phyloP scores from a whole-genome alignment of 2,888 invertebrate species.

The Patella depressa region DNA sequence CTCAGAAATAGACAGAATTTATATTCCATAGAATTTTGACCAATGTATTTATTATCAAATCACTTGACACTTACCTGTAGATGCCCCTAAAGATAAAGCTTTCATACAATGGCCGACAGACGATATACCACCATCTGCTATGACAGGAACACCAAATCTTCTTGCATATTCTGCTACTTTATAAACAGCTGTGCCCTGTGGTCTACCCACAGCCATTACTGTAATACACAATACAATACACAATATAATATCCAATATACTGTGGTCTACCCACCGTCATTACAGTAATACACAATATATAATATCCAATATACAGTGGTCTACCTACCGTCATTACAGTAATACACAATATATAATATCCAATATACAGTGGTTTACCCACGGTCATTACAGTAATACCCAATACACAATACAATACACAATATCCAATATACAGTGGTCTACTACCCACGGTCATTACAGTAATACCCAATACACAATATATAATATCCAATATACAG shows the following conservation, averaged over 20 bases:
- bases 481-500: neutral
- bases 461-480: slow-evolving; percentile 67
- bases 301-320: too few species aligned
- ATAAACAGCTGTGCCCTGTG: slow-evolving; percentile 98
- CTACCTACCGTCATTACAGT: too few species aligned
- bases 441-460: slow-evolving; percentile 97
- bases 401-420: slow-evolving; percentile 2
- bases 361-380: slow-evolving; percentile 89
- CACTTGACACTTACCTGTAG: slow-evolving; percentile 76
- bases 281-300: too few species aligned
- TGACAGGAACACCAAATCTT: slow-evolving; percentile 92
- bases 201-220: slow-evolving; percentile 99
- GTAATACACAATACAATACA: slow-evolving; percentile 62
- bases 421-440: neutral
- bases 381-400: slow-evolving; percentile 93
- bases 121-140: slow-evolving; percentile 98
- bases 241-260: neutral
- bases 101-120: slow-evolving; percentile 97
- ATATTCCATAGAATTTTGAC: too few species aligned
- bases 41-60: too few species aligned
- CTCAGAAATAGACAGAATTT: too few species aligned
- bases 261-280: too few species aligned
- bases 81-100: slow-evolving; percentile 91
- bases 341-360: too few species aligned
- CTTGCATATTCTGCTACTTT: slow-evolving; percentile 93